Percentiles rank a stretch among this genome's conserved stretches.
These are phyloP conservation scores for Akabosia matsudoensis DNA, from an alignment of 1,140 invertebrate genomes.

Conservation along the genomic window DNA sequence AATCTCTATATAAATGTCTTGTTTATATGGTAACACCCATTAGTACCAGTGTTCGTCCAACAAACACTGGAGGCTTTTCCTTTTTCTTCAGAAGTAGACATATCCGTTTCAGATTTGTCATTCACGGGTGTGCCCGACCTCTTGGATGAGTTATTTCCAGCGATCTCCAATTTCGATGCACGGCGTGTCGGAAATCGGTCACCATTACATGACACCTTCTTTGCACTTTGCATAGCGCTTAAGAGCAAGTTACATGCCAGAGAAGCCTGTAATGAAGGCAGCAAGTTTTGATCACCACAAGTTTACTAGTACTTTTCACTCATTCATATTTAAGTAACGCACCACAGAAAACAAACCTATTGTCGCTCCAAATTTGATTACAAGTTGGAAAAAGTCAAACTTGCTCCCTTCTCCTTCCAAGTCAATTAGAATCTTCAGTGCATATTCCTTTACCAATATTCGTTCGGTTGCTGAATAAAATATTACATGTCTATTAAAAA, in stretches of 20 bases:
- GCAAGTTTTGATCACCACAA: not conserved
- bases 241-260: not conserved
- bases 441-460: slow-evolving; percentile 55
- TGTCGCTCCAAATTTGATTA: slow-evolving; percentile 57
- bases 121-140: no score
- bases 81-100: no score
- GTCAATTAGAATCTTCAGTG: slow-evolving; percentile 56
- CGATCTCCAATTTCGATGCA: no score
- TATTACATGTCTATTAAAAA: slow-evolving; percentile 22
- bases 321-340: slow-evolving; percentile 41
- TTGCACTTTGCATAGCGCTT: not conserved
- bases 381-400: slow-evolving; percentile 54
- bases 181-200: no score
- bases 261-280: not conserved
- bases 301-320: not conserved
- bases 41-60: no score
- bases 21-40: no score
- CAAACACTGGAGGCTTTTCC: no score
- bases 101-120: no score
- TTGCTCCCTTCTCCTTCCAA: slow-evolving; percentile 56
- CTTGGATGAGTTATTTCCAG: no score
- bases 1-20: no score
- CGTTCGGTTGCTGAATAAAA: slow-evolving; percentile 28
- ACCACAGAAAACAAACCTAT: slow-evolving; percentile 56
- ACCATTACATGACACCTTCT: no score